A percentile compares a stretch with the other conserved stretches of the same genome.
Conservation (phyloP, 2,797 vertebrate species). For the Lutjanus argentimaculatus region DNA sequence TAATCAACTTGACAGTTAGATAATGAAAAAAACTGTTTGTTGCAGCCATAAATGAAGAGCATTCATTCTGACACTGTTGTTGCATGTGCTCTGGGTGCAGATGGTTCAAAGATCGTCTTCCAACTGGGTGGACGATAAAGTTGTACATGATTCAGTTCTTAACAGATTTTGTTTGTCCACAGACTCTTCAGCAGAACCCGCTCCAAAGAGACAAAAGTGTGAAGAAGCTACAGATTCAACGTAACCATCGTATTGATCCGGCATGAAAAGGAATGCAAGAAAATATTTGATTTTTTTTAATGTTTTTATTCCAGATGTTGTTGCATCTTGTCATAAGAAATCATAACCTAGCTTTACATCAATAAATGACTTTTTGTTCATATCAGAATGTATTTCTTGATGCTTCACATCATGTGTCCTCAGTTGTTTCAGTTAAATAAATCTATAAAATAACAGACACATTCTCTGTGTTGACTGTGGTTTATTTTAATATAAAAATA, state of each 20-base stretch:
- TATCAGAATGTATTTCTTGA: constrained; percentile 11
- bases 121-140: neutral
- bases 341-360: neutral
- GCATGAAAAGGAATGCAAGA: neutral
- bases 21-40: neutral
- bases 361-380: neutral
- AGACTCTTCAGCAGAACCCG: constrained; percentile 87
- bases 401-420: neutral
- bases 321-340: constrained; percentile 15
- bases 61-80: neutral
- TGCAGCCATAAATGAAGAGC: neutral
- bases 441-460: constrained; percentile 23
- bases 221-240: constrained; percentile 66
- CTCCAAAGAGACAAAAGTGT: constrained; percentile 88
- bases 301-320: constrained; percentile 47
- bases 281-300: constrained; percentile 1
- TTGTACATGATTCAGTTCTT: neutral
- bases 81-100: neutral
- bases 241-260: neutral
- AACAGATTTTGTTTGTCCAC: constrained; percentile 43
- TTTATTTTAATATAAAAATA: constrained; percentile 77
- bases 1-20: constrained; percentile 1
- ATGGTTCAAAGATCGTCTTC: neutral
- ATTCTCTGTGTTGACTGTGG: neutral
- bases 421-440: constrained; percentile 61